Evolutionary conservation across 2,113 vertebrate species (phyloP).

Genomic region (Gymnocephalus cernua): DNA sequence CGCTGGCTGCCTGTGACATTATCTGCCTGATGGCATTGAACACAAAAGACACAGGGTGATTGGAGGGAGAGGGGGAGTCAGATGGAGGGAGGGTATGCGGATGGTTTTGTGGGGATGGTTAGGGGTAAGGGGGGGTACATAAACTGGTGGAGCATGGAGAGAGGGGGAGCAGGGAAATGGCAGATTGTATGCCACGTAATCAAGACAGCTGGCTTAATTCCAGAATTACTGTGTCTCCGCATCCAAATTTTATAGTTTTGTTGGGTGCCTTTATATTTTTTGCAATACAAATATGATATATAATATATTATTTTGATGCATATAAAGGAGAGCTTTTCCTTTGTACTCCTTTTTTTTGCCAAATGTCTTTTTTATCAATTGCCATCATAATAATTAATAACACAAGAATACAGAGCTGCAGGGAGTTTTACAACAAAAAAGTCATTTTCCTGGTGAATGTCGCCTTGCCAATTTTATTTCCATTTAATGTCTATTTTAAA

Average conservation of each 20-base stretch:
- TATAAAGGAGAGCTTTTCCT: not conserved
- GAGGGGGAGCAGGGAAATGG: conserved; percentile 7
- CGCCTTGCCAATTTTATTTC: conserved; percentile 91
- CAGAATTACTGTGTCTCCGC: not conserved
- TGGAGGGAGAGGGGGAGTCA: not conserved
- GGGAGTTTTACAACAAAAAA: conserved; percentile 76
- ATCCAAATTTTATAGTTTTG: conserved; percentile 1
- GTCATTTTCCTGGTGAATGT: conserved; percentile 84
- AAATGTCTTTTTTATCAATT: not conserved
- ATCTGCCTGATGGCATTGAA: conserved; percentile 32
- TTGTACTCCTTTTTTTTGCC: not conserved
- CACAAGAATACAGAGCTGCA: conserved; percentile 4
- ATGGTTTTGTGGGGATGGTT: conserved; percentile 39
- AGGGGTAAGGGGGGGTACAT: conserved; percentile 12
- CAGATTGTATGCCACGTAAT: conserved; percentile 23
- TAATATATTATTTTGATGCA: not conserved
- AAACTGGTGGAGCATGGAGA: conserved; percentile 30
- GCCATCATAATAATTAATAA: not conserved
- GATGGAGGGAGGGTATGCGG: conserved; percentile 57
- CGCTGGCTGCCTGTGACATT: conserved; percentile 11
- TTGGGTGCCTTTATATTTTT: not conserved
- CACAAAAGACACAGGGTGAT: conserved; percentile 40
- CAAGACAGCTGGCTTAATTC: conserved; percentile 24
- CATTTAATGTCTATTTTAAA: conserved; percentile 92
- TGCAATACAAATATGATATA: not conserved